Evolutionary conservation across 2,113 vertebrate species (phyloP), one percentile per base, ranked within the genome.

Genomic region (Setophaga kirtlandii): DNA sequence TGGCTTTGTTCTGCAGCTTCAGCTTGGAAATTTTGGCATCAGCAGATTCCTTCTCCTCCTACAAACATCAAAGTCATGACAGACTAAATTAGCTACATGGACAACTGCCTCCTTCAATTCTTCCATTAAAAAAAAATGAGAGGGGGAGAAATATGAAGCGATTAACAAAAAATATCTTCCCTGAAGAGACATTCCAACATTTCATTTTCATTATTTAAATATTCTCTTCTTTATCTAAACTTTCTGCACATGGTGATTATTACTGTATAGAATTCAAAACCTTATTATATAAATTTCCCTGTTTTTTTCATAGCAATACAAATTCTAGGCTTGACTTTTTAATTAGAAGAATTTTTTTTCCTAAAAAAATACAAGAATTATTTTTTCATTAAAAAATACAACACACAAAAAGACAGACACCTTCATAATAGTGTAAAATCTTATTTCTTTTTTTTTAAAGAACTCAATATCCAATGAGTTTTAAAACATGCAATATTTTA

Each of bases 1-100:
- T 99, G 79, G 99, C 99, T 94, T 99, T 99, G 97, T 98, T 98
- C 93, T 99, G 99, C 23, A 99, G 98, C 79, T 98, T 98, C 83
- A 99, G 92, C 97, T 99, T 99, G 6, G 98, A 99, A 87, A 99
- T 81, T 82, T 94, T 99, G 89, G 98, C 95, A 84, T 99, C 99
- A 55, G 97, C 98, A 6, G 98, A 96, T 95, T 98, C 98, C 93
- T 98, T 99, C 94, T 99, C 98, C 86, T 96, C 97, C 99, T 99
- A 65, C 37, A 94, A 85, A 83, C 39, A 86, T 31, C 75, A 77
- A 69, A 93, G 80, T 77, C n/a, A 90, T 1, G 14, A 86, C 25
- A 2, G 39, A 74, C 27, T 52, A 53, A 86, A 63, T 83, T 33
- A 94, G 71, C 47, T 46, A 71, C 67, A 41, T 0, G 9, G 69